Evolutionary conservation across 37 sponge, comb jelly and placozoan genomes (phyloP).

Genomic region (Ephydatia muelleri): DNA sequence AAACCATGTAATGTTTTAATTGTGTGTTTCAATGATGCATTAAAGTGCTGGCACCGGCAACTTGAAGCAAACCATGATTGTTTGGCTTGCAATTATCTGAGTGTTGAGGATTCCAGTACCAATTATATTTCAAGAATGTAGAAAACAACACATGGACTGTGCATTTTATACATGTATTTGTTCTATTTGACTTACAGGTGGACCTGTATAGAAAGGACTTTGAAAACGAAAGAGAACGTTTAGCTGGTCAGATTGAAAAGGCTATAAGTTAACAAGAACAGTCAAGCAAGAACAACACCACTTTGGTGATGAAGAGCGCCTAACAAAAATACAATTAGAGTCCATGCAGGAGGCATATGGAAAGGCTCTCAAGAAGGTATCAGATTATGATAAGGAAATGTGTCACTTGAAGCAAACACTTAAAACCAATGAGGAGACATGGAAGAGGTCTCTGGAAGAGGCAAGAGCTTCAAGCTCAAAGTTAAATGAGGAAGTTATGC

Average conservation of each 20-base stretch:
- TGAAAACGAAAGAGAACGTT: neutral
- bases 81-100: too few species aligned
- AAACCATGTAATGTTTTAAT: too few species aligned
- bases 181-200: too few species aligned
- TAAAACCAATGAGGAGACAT: neutral
- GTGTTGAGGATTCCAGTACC: too few species aligned
- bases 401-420: neutral
- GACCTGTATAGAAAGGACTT: neutral
- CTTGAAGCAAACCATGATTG: too few species aligned
- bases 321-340: neutral
- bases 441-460: neutral
- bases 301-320: neutral
- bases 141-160: too few species aligned
- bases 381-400: neutral
- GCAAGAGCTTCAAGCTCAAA: neutral
- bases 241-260: neutral
- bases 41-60: too few species aligned
- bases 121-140: too few species aligned
- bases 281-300: too few species aligned
- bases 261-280: neutral
- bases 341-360: neutral
- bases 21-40: too few species aligned
- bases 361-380: neutral
- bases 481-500: neutral
- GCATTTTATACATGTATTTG: neutral